Evolutionary conservation across 35 echinoderm and acorn worm species (phyloP).

Genomic region (Eucidaris tribuloides): DNA sequence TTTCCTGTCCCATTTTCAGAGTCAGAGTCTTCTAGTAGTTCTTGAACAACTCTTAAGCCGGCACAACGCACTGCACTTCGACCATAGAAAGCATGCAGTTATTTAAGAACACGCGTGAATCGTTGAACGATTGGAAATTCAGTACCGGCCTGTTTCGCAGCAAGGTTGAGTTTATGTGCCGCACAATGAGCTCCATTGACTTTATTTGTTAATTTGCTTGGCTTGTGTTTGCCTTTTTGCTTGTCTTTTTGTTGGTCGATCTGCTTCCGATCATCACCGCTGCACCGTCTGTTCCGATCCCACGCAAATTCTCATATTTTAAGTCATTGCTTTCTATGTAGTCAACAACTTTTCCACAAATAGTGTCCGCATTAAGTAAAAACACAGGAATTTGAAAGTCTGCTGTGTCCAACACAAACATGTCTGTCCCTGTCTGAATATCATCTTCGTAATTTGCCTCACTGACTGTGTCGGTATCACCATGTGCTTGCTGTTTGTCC

Average conservation of each 20-base stretch:
- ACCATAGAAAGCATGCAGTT: too few relatives aligned
- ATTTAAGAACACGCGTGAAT: too few relatives aligned
- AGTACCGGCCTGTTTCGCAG: too few relatives aligned
- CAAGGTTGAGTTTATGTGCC: too few relatives aligned
- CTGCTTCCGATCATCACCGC: constrained; percentile 1
- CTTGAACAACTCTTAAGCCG: too few relatives aligned
- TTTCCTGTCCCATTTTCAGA: too few relatives aligned
- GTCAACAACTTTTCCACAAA: constrained; percentile 4
- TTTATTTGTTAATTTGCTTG: not conserved
- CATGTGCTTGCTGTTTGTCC: not conserved
- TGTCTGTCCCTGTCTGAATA: constrained; percentile 24
- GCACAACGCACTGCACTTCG: too few relatives aligned
- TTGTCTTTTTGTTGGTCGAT: constrained; percentile 23
- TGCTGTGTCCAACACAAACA: constrained; percentile 11
- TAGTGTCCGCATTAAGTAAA: constrained; percentile 46
- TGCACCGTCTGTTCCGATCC: constrained; percentile 20
- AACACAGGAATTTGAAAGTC: too few relatives aligned
- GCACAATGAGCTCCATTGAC: too few relatives aligned
- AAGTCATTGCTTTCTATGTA: constrained; percentile 16
- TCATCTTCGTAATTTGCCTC: not conserved
- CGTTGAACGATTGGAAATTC: too few relatives aligned
- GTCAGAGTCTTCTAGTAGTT: too few relatives aligned
- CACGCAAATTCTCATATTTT: not conserved
- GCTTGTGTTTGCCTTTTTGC: not conserved
- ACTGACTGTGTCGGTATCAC: not conserved